Evolutionary conservation across 2,113 vertebrate species (phyloP).

Genomic region (Colossoma macropomum): DNA sequence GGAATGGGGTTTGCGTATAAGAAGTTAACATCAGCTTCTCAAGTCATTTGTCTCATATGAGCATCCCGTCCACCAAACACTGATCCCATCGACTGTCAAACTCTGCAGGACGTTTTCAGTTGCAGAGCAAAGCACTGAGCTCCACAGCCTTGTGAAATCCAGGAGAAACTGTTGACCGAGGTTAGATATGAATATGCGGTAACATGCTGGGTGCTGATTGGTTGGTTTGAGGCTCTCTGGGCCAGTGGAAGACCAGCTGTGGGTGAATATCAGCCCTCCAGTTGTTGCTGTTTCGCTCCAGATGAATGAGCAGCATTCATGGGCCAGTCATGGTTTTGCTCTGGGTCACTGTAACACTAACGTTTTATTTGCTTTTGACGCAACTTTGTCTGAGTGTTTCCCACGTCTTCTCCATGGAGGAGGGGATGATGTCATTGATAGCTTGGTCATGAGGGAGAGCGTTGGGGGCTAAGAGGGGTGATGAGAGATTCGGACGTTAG

Average conservation of each 20-base stretch:
- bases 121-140: neutral
- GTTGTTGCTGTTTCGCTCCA: neutral
- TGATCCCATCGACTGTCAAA: no score
- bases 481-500: constrained; percentile 28
- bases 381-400: constrained; percentile 9
- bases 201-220: neutral
- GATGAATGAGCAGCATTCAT: neutral
- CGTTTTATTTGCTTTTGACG: constrained; percentile 2
- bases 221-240: neutral
- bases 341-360: neutral
- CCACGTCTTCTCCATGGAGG: constrained; percentile 20
- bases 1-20: no score
- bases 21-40: no score
- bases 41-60: no score
- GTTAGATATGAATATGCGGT: neutral
- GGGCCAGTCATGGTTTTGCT: constrained; percentile 5
- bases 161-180: neutral
- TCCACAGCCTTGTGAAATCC: neutral
- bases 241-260: neutral
- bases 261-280: neutral
- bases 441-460: constrained; percentile 35
- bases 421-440: constrained; percentile 47
- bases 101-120: neutral
- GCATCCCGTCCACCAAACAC: no score
- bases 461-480: neutral